These are phyloP conservation scores for Drosophila cyrtoloma DNA, from an alignment of 2,888 invertebrate genomes.

Conservation along the genomic window DNA sequence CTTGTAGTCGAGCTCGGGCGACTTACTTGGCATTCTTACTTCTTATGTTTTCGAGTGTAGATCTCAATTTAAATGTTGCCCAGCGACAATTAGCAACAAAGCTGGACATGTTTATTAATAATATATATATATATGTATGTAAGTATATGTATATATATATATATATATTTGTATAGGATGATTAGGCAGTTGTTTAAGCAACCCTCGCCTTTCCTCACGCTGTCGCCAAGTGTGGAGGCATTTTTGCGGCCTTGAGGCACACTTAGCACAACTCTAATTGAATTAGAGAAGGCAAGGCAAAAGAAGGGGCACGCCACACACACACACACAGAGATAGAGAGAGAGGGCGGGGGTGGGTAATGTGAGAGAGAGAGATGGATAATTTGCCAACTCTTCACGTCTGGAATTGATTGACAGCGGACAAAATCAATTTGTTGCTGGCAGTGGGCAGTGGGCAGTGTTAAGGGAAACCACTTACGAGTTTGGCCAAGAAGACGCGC, in stretches of 20 bases:
- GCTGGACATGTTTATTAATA: neutral
- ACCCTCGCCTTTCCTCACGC: slow-evolving; percentile 2
- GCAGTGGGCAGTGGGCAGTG: neutral
- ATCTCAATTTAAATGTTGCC: neutral
- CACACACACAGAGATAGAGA: slow-evolving; percentile 10
- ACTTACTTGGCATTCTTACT: neutral
- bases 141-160: neutral
- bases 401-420: slow-evolving; percentile 73
- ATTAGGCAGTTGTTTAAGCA: slow-evolving; percentile 2
- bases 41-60: neutral
- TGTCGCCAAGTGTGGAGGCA: slow-evolving; percentile 16
- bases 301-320: slow-evolving; percentile 21
- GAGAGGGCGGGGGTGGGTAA: neutral
- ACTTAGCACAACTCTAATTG: slow-evolving; percentile 79
- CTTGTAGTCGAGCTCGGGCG: neutral
- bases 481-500: neutral
- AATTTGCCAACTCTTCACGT: slow-evolving; percentile 42
- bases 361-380: neutral
- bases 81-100: slow-evolving; percentile 11
- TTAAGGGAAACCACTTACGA: neutral
- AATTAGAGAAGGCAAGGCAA: slow-evolving; percentile 63
- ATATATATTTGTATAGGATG: neutral
- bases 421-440: slow-evolving; percentile 44
- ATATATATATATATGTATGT: neutral
- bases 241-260: slow-evolving; percentile 61